These are phyloP conservation scores for Polydrusus pterygomalis DNA, from an alignment of 2,888 invertebrate species.

Conservation along the genomic window DNA sequence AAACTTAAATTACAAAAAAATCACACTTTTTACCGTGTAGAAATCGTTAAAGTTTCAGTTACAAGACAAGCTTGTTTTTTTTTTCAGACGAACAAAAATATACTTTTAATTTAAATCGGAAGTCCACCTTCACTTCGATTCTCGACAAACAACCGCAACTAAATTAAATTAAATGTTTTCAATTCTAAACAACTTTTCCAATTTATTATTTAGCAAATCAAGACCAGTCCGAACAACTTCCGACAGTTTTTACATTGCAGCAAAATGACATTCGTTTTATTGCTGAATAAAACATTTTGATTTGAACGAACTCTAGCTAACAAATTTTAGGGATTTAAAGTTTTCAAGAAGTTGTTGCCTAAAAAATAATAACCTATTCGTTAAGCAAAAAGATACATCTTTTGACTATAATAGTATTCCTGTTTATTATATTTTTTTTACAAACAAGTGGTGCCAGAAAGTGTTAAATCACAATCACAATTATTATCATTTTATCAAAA, in stretches of 20 bases:
- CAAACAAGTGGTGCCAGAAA: no score
- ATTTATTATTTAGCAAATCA: constrained; percentile 53
- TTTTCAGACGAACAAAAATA: neutral
- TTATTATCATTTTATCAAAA: no score
- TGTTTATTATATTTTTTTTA: no score
- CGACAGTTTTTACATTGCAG: constrained; percentile 47
- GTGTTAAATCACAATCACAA: no score
- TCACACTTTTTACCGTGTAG: neutral
- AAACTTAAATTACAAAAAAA: neutral
- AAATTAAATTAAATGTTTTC: constrained; percentile 48
- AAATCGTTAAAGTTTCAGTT: neutral
- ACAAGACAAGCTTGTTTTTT: constrained; percentile 7
- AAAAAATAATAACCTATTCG: constrained; percentile 35
- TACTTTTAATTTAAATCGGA: constrained; percentile 17
- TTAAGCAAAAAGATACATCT: neutral
- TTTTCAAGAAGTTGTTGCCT: constrained; percentile 26
- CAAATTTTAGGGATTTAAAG: constrained; percentile 36
- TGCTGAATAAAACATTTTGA: constrained; percentile 47
- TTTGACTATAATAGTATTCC: neutral
- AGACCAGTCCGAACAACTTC: constrained; percentile 48
- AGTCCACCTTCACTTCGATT: constrained; percentile 30
- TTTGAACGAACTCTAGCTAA: constrained; percentile 42
- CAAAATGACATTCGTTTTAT: constrained; percentile 45
- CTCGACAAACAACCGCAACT: constrained; percentile 42
- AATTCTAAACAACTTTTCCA: constrained; percentile 52